Evolutionary conservation across 2,113 vertebrate genomes (phyloP).

Genomic region (Pongo abelii): DNA sequence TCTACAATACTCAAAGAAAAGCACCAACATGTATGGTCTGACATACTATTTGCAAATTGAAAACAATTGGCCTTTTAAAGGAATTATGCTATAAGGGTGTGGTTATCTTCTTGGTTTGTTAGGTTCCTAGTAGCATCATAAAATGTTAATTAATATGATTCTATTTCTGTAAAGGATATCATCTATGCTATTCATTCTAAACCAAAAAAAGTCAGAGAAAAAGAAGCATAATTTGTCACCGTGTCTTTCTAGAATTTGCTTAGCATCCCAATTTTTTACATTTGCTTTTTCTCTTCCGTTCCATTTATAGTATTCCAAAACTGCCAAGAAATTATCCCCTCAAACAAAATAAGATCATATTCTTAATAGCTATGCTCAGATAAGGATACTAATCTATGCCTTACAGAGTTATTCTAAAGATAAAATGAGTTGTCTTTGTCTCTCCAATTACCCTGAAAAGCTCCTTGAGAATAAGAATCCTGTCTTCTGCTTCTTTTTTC

Average conservation of each 20-base stretch:
- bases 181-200: constrained; percentile 41
- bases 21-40: background rate
- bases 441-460: constrained; percentile 61
- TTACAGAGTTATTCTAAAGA: constrained; percentile 73
- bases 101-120: constrained; percentile 55
- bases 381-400: constrained; percentile 67
- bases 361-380: constrained; percentile 72
- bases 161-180: constrained; percentile 51
- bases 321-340: constrained; percentile 74
- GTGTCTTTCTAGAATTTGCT: constrained; percentile 65
- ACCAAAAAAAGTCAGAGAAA: constrained; percentile 45
- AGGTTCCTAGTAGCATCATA: constrained; percentile 23
- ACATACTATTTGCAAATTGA: background rate
- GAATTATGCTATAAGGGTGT: constrained; percentile 27
- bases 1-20: background rate
- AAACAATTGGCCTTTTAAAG: constrained; percentile 25
- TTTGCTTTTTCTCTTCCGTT: constrained; percentile 61
- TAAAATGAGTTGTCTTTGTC: constrained; percentile 68
- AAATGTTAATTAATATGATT: constrained; percentile 63
- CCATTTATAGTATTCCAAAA: constrained; percentile 71
- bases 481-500: background rate
- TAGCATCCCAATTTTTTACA: constrained; percentile 61
- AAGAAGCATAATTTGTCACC: constrained; percentile 65
- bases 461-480: constrained; percentile 55
- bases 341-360: constrained; percentile 76